Percentiles rank a stretch among this genome's conserved stretches.
These are phyloP conservation scores for Nasonia giraulti DNA, from an alignment of 1,140 invertebrate species.

Conservation along the genomic window DNA sequence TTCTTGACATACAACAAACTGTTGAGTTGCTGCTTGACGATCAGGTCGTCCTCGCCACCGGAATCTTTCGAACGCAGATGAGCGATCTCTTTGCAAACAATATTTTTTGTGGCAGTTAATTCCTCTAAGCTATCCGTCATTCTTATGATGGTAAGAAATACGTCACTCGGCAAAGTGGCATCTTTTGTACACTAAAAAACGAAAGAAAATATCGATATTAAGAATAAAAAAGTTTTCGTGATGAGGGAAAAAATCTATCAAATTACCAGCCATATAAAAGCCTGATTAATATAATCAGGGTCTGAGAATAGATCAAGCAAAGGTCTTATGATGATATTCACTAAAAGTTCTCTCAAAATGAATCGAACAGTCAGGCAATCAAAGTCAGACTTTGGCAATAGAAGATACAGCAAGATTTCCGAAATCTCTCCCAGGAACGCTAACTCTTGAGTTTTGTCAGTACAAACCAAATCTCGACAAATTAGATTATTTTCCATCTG, in stretches of 20 bases:
- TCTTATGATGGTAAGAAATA: conserved; percentile 87
- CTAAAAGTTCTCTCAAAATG: conserved; percentile 87
- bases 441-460: conserved; percentile 78
- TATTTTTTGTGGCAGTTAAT: conserved; percentile 85
- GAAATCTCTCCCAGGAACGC: conserved; percentile 89
- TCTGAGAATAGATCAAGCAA: conserved; percentile 89
- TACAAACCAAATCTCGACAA: conserved; percentile 81
- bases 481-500: conserved; percentile 87
- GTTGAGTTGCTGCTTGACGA: conserved; percentile 91
- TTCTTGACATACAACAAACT: conserved; percentile 88
- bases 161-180: conserved; percentile 83
- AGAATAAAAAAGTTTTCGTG: not conserved
- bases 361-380: conserved; percentile 86
- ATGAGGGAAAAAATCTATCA: not conserved
- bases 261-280: conserved; percentile 91
- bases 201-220: not conserved
- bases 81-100: conserved; percentile 87
- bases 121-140: conserved; percentile 87
- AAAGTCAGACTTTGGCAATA: conserved; percentile 90
- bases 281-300: conserved; percentile 96
- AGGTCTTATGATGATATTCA: conserved; percentile 86
- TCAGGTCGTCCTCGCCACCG: conserved; percentile 87
- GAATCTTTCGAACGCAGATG: conserved; percentile 87
- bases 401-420: conserved; percentile 89
- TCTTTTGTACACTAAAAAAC: conserved; percentile 84